Base-by-base conservation (phyloP, 1,140 invertebrate species). In the Leptoteleia sp. region DNA sequence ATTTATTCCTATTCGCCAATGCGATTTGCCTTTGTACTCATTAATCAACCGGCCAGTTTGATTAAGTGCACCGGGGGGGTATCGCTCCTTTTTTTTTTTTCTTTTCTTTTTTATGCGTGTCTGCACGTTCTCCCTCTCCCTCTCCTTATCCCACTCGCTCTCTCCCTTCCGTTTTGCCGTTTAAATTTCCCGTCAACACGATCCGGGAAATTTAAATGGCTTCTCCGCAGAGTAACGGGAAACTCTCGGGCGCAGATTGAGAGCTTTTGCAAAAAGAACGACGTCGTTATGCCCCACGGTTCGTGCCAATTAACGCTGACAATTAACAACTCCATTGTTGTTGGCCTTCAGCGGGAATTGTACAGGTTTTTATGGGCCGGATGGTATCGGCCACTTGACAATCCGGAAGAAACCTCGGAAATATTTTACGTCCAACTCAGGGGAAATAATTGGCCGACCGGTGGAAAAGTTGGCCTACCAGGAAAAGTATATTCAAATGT, bases 261-360 rank as follows among this genome's bases (percentile, higher is more conserved):
- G 12, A 38, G 22, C 35, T 54, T 40, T 15, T 1, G 12, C 7
- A 7, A 27, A 15, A 17, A 27, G 16, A 33, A 43, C 15, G 40
- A 59, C 40, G 17, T 48, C 11, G 15, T 45, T 25, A n/a, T 47
- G 35, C 6, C 43, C 33, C 22, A 7, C 22, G 45, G 27, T 78
- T 27, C 29, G 12, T 43, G 65, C 77, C 71, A 79, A 76, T 81
- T 79, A 81, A 79, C 38, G 35, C 45, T 50, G 70, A 72, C 65
- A 78, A 80, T 81, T 72, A 80, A 82, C 73, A 80, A 45, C 73
- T 76, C 61, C 59, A 80, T 82, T 82, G 81, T 82, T 16, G 27
- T 42, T 4, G 11, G 13, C 27, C 16, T 45, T 45, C 55, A 19
- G 15, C 16, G 27, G 11, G 7, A 42, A 42, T 42, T 29, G 22